Conservation (phyloP, 2,113 vertebrate species). For the Benthochromis sp. region DNA sequence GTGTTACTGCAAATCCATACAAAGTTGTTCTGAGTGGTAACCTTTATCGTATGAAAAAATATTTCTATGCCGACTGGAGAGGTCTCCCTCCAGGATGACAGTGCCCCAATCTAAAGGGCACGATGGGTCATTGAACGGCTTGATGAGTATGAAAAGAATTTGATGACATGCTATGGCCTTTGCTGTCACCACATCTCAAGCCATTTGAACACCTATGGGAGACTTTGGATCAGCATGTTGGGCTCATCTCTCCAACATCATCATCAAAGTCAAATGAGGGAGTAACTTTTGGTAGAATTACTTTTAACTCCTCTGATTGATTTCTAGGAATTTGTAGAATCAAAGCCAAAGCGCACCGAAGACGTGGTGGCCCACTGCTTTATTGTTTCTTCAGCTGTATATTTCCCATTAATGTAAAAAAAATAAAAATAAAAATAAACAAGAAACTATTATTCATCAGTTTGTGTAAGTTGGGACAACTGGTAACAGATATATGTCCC, state of each 20-base stretch:
- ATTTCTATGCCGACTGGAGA: neutral
- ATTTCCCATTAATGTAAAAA: neutral
- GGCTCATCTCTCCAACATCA: neutral
- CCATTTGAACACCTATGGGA: neutral
- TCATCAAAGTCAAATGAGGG: neutral
- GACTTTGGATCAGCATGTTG: neutral
- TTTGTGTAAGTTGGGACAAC: neutral
- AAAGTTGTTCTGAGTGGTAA: neutral
- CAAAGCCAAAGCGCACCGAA: neutral
- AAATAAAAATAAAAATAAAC: neutral
- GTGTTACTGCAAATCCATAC: neutral
- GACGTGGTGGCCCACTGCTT: neutral
- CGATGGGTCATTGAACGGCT: neutral
- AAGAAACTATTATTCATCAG: neutral
- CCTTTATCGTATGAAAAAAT: neutral
- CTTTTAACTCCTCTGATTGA: neutral
- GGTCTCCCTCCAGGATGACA: neutral
- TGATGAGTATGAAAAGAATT: neutral
- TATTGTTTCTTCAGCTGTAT: neutral
- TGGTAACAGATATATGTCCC: neutral
- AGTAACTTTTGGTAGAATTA: neutral
- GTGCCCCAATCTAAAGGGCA: neutral
- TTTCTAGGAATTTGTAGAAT: neutral
- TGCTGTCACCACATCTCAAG: neutral
- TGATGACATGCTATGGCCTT: neutral